Evolutionary conservation across 2,113 vertebrate species (phyloP).

Genomic region (Syrmaticus mikado): DNA sequence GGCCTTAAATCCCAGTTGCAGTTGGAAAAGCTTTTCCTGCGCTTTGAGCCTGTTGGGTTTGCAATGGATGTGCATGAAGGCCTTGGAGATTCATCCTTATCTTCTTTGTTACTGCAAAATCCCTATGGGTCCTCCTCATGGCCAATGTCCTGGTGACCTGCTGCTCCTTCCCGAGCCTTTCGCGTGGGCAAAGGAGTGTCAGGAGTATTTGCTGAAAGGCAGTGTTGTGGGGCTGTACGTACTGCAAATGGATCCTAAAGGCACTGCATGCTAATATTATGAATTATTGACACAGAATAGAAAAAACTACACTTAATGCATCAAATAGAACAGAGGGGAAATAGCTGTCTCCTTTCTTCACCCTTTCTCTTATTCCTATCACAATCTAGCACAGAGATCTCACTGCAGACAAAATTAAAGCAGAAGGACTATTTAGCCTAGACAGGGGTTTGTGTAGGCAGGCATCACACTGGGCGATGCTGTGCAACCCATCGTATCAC

Average conservation of each 20-base stretch:
- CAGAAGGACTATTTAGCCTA: background rate
- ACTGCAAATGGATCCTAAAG: background rate
- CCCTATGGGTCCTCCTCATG: background rate
- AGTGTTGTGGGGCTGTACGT: rapidly evolving
- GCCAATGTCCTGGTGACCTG: background rate
- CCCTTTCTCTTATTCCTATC: background rate
- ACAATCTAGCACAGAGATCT: background rate
- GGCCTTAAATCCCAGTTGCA: background rate
- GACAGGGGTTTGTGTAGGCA: background rate
- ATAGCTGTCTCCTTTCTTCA: background rate
- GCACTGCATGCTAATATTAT: background rate
- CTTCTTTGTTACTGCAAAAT: background rate
- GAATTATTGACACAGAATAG: background rate
- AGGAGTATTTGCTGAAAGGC: background rate
- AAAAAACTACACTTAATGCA: background rate
- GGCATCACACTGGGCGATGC: rapidly evolving
- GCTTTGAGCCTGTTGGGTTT: background rate
- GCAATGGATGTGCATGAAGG: background rate
- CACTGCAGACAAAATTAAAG: background rate
- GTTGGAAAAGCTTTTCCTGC: background rate
- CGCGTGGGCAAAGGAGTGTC: background rate
- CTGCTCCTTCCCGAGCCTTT: background rate
- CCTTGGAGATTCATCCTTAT: background rate
- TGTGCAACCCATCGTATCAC: rapidly evolving
- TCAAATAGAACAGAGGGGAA: background rate